Base-by-base conservation (phyloP, 2,797 vertebrate genomes). In the Selene dorsalis region DNA sequence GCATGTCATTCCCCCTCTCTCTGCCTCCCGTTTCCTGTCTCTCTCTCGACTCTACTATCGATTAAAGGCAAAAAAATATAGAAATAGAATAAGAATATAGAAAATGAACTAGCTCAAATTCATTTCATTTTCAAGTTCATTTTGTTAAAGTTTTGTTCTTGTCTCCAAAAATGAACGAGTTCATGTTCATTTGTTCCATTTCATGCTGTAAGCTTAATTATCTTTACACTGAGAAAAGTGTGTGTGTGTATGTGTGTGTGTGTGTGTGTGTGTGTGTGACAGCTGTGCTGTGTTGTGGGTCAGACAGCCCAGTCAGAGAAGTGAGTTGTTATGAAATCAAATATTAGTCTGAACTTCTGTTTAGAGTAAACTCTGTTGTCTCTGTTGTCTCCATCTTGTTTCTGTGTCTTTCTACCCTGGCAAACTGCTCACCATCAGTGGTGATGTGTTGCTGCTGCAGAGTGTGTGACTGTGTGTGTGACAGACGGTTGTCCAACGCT, bases 271-370 rank as follows among this genome's bases (percentile, higher is more conserved):
- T 41, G 59, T 30, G 52, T 13, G 22, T 28, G n/a, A 39, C 69
- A 69, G 77, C 65, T 73, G 71, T 52, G 35, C n/a, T 26, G 26
- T 70, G 32, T 67, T 50, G 57, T n/a, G 62, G 20, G 58, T 60
- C 13, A 3, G 35, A 69, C 26, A 13, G 9, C 38, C 48, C 39
- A 12, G 26, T 0, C 0, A 22, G 32, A 65, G 57, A 32, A 55
- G 4, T 41, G 18, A 17, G 16, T 13, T 32, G 26, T 83, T 63
- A 52, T 65, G 64, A 80, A 80, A 77, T 45, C 39, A 52, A 16
- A 55, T 72, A 52, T 59, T 63, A 72, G 58, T 41, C 3, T 0
- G 45, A 79, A 28, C 30, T 58, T 72, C 14, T 79, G 71, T 78
- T 75, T 74, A 60, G 47, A 83, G 55, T 8, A 53, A 32, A 24